Evolutionary conservation across 2,888 invertebrate species (phyloP), one percentile per base, ranked within the genome.

Genomic region (Trissonchulus latispiculum): DNA sequence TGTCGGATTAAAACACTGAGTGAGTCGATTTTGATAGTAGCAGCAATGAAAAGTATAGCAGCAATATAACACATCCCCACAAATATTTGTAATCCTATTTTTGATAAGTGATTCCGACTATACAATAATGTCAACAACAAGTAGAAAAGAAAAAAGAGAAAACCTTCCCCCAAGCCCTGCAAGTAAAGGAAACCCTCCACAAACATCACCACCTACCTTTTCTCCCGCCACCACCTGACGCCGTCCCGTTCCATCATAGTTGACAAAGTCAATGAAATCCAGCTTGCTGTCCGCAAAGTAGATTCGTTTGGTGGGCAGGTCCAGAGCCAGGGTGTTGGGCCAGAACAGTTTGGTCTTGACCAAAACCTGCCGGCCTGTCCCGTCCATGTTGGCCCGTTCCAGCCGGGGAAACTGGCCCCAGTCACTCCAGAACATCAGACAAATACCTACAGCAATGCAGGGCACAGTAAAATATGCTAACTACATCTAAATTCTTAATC

Each of bases 391-490:
- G 2, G 95, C 90, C 74, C 95, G 87, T 83, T 99, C 97, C 74
- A 99, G 91, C 0, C 95, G 87, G 0, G 99, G 97, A 85, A 95
- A 91, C 84, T 95, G 93, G 62, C 96, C 96, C 97, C 97, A 97
- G 84, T 99, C 97, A 0, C 95, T 94, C 97, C 97, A 99, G 87
- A 99, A 99, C 73, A 99, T 86, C 89, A 91, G 91, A 1, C 90
- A 86, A 0, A 93, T 89, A 36, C 84, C 86, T 68, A 36, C 33
- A 68, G 36, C n/a, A n/a, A n/a, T n/a, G n/a, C n/a, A n/a, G n/a
- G n/a, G n/a, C n/a, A n/a, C n/a, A n/a, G n/a, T n/a, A n/a, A n/a
- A n/a, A n/a, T n/a, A n/a, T n/a, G n/a, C n/a, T n/a, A n/a, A n/a
- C n/a, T n/a, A n/a, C n/a, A n/a, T n/a, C n/a, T n/a, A n/a, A n/a